A percentile compares a stretch with the other conserved stretches of the same genome.
phyloP scores from a whole-genome alignment of 2,113 vertebrate genomes.

The Ranitomeya variabilis region DNA sequence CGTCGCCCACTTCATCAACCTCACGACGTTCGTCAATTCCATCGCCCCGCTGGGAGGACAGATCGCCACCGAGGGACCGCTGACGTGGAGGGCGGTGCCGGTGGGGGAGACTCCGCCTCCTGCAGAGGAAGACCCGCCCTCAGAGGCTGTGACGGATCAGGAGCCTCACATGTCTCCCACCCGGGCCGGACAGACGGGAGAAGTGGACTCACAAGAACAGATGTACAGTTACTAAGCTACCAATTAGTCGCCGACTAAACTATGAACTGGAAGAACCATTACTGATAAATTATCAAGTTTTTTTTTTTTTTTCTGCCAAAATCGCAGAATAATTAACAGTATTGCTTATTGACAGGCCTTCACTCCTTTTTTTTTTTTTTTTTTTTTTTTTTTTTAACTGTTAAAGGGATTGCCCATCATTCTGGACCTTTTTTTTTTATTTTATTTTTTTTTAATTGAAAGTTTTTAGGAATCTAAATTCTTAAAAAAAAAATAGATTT shows the following conservation, averaged over 20 bases:
- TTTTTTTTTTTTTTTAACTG: too few relatives aligned
- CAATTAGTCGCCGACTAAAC: not conserved
- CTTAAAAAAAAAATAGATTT: too few relatives aligned
- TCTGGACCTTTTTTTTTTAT: too few relatives aligned
- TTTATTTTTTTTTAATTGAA: too few relatives aligned
- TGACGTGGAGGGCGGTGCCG: slow-evolving; percentile 87
- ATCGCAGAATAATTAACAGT: too few relatives aligned
- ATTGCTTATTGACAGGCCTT: too few relatives aligned
- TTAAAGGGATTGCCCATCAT: too few relatives aligned
- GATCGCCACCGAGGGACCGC: slow-evolving; percentile 79
- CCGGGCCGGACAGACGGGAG: slow-evolving; percentile 61
- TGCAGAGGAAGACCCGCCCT: slow-evolving; percentile 60
- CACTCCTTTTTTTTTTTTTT: too few relatives aligned
- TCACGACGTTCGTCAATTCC: slow-evolving; percentile 94
- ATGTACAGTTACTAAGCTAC: slow-evolving; percentile 89
- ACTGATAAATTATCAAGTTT: not conserved
- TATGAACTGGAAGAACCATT: not conserved
- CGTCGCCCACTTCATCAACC: slow-evolving; percentile 94
- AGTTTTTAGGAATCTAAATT: too few relatives aligned
- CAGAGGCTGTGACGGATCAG: slow-evolving; percentile 63
- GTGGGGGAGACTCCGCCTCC: slow-evolving; percentile 72
- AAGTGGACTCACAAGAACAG: slow-evolving; percentile 76
- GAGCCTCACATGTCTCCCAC: slow-evolving; percentile 67
- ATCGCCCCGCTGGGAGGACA: slow-evolving; percentile 81
- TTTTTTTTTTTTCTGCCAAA: not conserved